Evolutionary conservation across 2,113 vertebrate species (phyloP), one percentile per base, ranked within the genome.

Genomic region (Ochotona princeps): DNA sequence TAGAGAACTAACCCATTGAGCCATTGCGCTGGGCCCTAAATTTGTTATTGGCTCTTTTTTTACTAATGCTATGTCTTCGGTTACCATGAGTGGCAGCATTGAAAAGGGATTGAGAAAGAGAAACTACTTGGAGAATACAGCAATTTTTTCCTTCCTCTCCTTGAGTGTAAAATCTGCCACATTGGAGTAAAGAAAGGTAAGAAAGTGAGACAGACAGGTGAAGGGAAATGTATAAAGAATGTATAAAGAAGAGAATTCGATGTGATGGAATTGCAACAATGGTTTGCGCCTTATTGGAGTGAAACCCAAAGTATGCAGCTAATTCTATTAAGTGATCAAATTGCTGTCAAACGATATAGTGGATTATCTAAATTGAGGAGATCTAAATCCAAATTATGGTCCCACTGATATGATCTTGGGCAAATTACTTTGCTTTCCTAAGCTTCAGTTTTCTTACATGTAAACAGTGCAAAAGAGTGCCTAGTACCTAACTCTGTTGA

Each of bases 251-350:
- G 2, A 4, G 35, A 14, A 93, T 66, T 38, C 13, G 51, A 57
- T 26, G 2, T 44, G 38, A 32, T 35, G 11, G 3, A 47, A 86
- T 78, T 87, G 67, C 47, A 61, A 91, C 18, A 87, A 87, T 18
- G 1, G 12, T 67, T 87, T 81, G 12, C 21, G 72, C 18, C 44
- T 89, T 75, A 66, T 3, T 54, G 23, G 89, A 84, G 14, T 23
- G 47, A 83, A 90, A 61, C 23, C 11, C 18, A 49, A 85, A 9
- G 12, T 44, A 72, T 75, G 78, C 61, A 79, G 83, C 18, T 57
- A 69, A 88, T 90, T 61, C 83, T 85, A 87, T 20, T 63, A 70
- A 92, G 49, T 51, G 32, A 65, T 65, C 38, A 79, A 87, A 69
- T 35, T 63, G 2, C 6, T 57, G 28, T 54, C n/a, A 75, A 69